Evolutionary conservation across 2,888 invertebrate species (phyloP).

Genomic region (Erpobdella octoculata): DNA sequence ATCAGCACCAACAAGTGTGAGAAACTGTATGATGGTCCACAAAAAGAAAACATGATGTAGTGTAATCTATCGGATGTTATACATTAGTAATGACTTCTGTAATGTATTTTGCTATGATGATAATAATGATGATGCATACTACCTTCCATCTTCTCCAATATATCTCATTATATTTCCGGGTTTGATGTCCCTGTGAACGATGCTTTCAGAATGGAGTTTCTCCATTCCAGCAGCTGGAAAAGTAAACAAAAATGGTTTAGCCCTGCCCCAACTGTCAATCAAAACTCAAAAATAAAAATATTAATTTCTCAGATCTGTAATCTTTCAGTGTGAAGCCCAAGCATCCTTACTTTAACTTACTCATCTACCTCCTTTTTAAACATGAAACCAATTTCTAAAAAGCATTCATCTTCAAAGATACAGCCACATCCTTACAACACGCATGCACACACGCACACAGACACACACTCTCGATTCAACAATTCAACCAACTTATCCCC

Average conservation of each 20-base stretch:
- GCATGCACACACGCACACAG: too few species aligned
- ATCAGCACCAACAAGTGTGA: too few species aligned
- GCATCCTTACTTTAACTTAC: too few species aligned
- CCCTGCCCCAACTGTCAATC: neutral
- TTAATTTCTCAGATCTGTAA: too few species aligned
- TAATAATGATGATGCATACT: constrained; percentile 18
- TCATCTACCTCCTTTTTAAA: too few species aligned
- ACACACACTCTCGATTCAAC: too few species aligned
- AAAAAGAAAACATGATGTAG: neutral
- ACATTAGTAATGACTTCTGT: neutral
- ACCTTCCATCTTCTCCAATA: constrained; percentile 75
- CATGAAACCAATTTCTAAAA: neutral
- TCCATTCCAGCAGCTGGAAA: constrained; percentile 80
- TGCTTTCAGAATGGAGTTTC: constrained; percentile 80
- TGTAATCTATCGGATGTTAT: neutral
- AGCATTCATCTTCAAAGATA: neutral
- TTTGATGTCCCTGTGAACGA: constrained; percentile 88
- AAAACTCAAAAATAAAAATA: too few species aligned
- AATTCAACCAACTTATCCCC: constrained; percentile 28
- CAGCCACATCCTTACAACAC: too few species aligned
- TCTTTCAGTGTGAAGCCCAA: too few species aligned
- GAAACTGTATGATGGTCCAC: neutral
- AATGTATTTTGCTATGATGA: neutral
- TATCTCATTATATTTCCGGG: constrained; percentile 96
- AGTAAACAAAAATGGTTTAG: neutral